These are phyloP conservation scores for Lepidurus apus DNA, from an alignment of 1,140 invertebrate species.

Conservation along the genomic window DNA sequence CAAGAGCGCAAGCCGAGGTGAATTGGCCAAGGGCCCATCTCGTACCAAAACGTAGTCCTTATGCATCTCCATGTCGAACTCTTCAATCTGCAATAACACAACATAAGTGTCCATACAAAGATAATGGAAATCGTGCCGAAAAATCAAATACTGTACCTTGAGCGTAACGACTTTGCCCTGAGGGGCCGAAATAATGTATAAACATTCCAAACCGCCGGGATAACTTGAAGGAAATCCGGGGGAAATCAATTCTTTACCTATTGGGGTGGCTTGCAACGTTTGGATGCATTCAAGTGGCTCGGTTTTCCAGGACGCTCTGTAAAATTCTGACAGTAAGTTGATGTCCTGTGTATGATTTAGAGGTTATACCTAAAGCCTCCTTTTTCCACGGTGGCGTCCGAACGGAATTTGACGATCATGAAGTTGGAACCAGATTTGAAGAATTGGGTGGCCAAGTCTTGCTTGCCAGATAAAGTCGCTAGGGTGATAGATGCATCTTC, in stretches of 20 bases:
- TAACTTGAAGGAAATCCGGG: conserved; percentile 87
- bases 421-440: conserved; percentile 94
- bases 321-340: conserved; percentile 34
- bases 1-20: conserved; percentile 70
- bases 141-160: conserved; percentile 53
- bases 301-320: conserved; percentile 82
- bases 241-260: conserved; percentile 75
- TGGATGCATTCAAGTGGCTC: conserved; percentile 86
- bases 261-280: conserved; percentile 69
- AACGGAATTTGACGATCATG: conserved; percentile 95
- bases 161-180: conserved; percentile 79
- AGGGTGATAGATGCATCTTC: conserved; percentile 88
- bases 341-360: not conserved
- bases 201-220: conserved; percentile 87
- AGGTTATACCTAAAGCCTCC: conserved; percentile 70
- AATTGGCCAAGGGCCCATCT: conserved; percentile 80
- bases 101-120: conserved; percentile 22
- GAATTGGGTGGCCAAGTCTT: conserved; percentile 64
- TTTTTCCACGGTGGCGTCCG: conserved; percentile 86
- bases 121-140: conserved; percentile 10
- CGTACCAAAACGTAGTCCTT: conserved; percentile 83
- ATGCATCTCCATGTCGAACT: conserved; percentile 77
- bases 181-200: conserved; percentile 85
- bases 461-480: conserved; percentile 83
- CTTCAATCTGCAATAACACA: conserved; percentile 59